Percentiles rank a stretch among this genome's conserved stretches.
Conservation (phyloP, 2,113 vertebrate species). For the Saccopteryx leptura region DNA sequence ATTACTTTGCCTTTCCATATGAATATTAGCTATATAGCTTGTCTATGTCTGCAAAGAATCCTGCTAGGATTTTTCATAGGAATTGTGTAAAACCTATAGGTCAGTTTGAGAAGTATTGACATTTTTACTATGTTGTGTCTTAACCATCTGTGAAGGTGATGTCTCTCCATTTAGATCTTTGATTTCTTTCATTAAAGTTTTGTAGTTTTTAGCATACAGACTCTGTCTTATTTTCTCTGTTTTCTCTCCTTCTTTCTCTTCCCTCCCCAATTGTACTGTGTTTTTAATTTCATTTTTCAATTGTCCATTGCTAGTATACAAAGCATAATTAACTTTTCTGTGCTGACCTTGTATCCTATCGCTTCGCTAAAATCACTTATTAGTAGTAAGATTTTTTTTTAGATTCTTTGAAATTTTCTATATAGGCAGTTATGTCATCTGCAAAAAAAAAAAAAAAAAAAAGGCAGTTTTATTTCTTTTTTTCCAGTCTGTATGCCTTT, state of each 20-base stretch:
- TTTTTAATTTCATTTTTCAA: constrained; percentile 1
- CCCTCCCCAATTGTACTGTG: background rate
- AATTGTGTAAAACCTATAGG: background rate
- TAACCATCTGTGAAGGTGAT: background rate
- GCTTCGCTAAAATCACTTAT: background rate
- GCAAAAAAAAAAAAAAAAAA: background rate
- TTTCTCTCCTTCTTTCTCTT: background rate
- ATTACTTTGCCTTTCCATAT: background rate
- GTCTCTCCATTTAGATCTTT: background rate
- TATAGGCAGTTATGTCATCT: background rate
- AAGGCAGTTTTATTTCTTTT: background rate
- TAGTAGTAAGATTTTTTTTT: background rate
- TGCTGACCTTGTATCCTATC: background rate
- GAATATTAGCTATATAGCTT: background rate
- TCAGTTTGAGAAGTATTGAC: background rate
- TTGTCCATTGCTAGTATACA: background rate
- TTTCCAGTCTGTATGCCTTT: background rate
- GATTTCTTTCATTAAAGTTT: background rate
- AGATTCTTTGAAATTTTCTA: background rate
- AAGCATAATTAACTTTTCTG: background rate
- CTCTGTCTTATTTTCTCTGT: background rate
- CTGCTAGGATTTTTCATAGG: background rate
- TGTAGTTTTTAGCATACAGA: background rate
- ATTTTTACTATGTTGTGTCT: background rate
- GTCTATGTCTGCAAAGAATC: background rate